phyloP scores from a whole-genome alignment of 64 coral and sea anemone species.

The Montipora foliosa region DNA sequence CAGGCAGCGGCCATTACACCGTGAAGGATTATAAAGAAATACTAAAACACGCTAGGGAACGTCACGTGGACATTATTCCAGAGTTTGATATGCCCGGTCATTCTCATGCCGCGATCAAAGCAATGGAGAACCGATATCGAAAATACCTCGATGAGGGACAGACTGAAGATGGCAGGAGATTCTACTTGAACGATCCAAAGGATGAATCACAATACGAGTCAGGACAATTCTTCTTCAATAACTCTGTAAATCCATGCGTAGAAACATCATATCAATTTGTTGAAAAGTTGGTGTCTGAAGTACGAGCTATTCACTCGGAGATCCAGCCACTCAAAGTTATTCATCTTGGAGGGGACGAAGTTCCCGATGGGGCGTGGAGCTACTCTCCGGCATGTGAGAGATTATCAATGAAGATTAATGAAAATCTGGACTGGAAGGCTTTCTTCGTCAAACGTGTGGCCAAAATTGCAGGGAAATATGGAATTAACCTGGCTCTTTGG shows the following conservation, averaged over 20 bases:
- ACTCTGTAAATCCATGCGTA: constrained; percentile 87
- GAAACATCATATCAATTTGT: constrained; percentile 77
- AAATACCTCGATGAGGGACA: background rate
- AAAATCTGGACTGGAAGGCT: constrained; percentile 57
- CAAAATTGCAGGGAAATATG: constrained; percentile 61
- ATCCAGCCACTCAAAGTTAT: constrained; percentile 77
- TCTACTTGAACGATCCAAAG: constrained; percentile 39
- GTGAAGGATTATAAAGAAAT: constrained; percentile 81
- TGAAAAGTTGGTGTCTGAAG: constrained; percentile 66
- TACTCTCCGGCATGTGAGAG: constrained; percentile 62
- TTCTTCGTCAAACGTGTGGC: constrained; percentile 83
- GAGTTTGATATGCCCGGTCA: constrained; percentile 94
- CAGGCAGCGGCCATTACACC: constrained; percentile 64
- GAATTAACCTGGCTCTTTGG: constrained; percentile 75
- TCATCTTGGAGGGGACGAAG: constrained; percentile 93
- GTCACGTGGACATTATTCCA: constrained; percentile 76
- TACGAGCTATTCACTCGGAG: constrained; percentile 68
- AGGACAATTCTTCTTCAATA: constrained; percentile 77
- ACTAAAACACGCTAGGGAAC: constrained; percentile 67
- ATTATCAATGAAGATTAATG: constrained; percentile 35
- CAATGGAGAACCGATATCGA: constrained; percentile 70
- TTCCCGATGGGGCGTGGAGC: constrained; percentile 78
- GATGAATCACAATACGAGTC: constrained; percentile 73
- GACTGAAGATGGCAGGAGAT: constrained; percentile 4
- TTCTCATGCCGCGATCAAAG: constrained; percentile 78